A percentile compares a stretch with the other conserved stretches of the same genome.
Conservation (phyloP, 2,888 invertebrate genomes). For the Fragum sueziense region DNA sequence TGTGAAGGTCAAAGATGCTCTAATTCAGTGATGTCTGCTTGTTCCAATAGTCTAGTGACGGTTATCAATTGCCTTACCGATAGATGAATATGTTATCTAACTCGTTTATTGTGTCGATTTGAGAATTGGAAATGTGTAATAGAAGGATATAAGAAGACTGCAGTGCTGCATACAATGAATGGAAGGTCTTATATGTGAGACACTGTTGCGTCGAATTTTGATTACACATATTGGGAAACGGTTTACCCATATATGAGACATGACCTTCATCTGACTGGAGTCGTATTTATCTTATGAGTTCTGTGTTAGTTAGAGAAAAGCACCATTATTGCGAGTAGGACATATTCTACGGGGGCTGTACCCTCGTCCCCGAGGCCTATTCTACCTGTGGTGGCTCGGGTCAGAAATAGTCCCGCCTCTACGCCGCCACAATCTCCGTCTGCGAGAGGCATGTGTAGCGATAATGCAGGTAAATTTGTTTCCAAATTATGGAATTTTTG, state of each 20-base stretch:
- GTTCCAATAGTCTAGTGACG: slow-evolving; percentile 32
- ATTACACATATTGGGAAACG: slow-evolving; percentile 18
- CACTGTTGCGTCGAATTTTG: neutral
- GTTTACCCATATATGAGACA: slow-evolving; percentile 4
- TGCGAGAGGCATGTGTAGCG: slow-evolving; percentile 55
- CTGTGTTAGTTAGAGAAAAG: slow-evolving; percentile 3
- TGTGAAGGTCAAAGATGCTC: slow-evolving; percentile 57
- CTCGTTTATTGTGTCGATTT: neutral
- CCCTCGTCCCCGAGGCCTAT: slow-evolving; percentile 53
- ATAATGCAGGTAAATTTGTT: slow-evolving; percentile 42
- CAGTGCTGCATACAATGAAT: too few relatives aligned
- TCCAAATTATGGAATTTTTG: too few relatives aligned
- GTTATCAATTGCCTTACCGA: neutral
- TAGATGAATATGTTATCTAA: neutral
- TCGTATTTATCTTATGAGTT: slow-evolving; percentile 9
- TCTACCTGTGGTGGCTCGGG: slow-evolving; percentile 41
- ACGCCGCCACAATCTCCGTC: slow-evolving; percentile 24
- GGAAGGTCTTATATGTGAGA: too few relatives aligned
- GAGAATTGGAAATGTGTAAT: neutral
- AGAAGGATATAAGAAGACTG: too few relatives aligned
- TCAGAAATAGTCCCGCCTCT: slow-evolving; percentile 14
- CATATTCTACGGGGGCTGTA: slow-evolving; percentile 48
- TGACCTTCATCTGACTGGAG: slow-evolving; percentile 22
- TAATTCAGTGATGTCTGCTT: slow-evolving; percentile 51
- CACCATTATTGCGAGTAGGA: slow-evolving; percentile 55